Evolutionary conservation across 1,140 invertebrate species (phyloP).

Genomic region (Melipona quadrifasciata): DNA sequence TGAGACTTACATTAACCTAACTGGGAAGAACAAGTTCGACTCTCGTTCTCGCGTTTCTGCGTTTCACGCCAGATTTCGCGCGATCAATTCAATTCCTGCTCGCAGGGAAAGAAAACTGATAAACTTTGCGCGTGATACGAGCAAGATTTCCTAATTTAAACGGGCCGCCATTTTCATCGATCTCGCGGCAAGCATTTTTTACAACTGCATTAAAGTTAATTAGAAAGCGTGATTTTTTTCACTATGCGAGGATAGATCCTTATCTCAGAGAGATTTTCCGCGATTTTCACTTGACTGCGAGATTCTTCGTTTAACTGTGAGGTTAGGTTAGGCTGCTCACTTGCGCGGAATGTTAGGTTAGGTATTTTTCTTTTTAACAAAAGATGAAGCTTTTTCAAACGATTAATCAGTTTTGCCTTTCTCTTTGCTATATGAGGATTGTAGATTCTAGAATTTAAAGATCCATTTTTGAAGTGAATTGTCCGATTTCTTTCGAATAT

Average conservation of each 20-base stretch:
- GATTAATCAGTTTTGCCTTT: neutral
- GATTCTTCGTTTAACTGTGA: neutral
- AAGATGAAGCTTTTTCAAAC: neutral
- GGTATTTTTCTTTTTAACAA: neutral
- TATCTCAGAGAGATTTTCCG: neutral
- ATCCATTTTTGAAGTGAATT: neutral
- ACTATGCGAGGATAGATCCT: neutral
- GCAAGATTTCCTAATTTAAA: neutral
- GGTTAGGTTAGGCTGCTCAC: neutral
- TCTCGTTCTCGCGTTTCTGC: neutral
- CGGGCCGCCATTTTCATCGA: neutral
- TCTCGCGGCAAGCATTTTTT: conserved; percentile 1
- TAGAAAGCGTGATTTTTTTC: conserved; percentile 10
- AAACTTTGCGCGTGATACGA: neutral
- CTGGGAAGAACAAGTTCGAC: neutral
- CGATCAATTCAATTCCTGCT: neutral
- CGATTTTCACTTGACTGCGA: neutral
- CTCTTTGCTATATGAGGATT: neutral
- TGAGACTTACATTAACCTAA: neutral
- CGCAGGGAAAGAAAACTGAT: neutral
- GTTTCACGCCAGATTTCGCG: neutral
- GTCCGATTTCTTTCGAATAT: neutral
- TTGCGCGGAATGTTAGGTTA: neutral
- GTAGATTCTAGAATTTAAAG: neutral
- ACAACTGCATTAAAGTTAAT: conserved; percentile 12